Percentiles rank a stretch among this genome's conserved stretches.
Evolutionary conservation across 2,113 vertebrate species (phyloP).

Genomic region (Nanorana parkeri): DNA sequence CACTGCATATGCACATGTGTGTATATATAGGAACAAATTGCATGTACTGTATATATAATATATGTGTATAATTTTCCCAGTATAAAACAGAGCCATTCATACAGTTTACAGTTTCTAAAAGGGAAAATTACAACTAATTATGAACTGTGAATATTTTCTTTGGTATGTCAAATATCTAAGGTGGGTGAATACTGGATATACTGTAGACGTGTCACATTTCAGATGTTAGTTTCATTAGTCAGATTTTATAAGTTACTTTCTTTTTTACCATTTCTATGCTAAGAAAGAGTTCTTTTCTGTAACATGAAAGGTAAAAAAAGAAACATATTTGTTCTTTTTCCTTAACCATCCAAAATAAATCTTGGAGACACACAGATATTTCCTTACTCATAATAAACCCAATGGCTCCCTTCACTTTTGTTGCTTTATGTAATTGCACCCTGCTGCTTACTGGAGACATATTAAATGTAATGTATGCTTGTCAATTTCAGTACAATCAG

Average conservation of each 20-base stretch:
- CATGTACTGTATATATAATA: too few species aligned
- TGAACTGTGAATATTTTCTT: too few species aligned
- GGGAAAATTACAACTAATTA: too few species aligned
- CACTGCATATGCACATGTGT: too few species aligned
- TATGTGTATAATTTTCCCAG: too few species aligned
- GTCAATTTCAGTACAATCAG: constrained; percentile 34
- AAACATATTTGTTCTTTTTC: constrained; percentile 52
- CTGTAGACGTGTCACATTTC: not conserved
- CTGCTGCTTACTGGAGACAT: not conserved
- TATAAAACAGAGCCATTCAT: too few species aligned
- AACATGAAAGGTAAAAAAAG: not conserved
- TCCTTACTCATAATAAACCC: constrained; percentile 38
- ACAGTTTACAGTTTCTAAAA: too few species aligned
- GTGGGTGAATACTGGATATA: not conserved
- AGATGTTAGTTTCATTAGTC: not conserved
- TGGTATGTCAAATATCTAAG: too few species aligned
- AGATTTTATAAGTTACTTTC: too few species aligned
- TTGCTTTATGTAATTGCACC: constrained; percentile 28
- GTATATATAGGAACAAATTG: too few species aligned
- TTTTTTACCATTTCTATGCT: not conserved
- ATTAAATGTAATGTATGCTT: constrained; percentile 1
- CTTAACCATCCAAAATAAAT: constrained; percentile 50
- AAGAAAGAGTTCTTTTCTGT: not conserved
- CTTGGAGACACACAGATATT: not conserved
- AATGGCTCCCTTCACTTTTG: constrained; percentile 22